Conservation (phyloP, 2,888 invertebrate species). For the Limnephilus marmoratus region DNA sequence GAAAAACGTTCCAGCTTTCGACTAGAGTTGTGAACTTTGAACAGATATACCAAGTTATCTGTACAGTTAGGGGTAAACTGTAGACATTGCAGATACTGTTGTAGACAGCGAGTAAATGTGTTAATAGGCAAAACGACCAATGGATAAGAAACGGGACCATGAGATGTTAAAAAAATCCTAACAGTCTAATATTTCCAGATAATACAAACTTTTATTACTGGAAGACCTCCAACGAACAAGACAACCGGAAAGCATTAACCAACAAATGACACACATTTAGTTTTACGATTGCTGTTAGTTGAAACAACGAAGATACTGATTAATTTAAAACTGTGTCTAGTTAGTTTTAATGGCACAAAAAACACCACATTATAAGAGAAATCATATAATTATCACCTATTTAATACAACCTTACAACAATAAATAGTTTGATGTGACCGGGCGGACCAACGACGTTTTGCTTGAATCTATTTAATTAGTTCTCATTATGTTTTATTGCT, state of each 20-base stretch:
- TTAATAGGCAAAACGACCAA: too few relatives aligned
- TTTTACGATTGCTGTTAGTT: conserved; percentile 18
- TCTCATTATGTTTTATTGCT: not conserved
- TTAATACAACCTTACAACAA: not conserved
- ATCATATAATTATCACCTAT: not conserved
- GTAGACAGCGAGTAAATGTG: too few relatives aligned
- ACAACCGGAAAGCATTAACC: conserved; percentile 13
- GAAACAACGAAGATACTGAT: not conserved
- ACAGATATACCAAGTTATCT: too few relatives aligned
- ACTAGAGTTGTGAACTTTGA: too few relatives aligned
- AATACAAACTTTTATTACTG: not conserved
- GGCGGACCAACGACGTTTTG: not conserved
- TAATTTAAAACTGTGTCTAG: not conserved
- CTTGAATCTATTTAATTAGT: not conserved
- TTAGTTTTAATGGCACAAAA: conserved; percentile 3
- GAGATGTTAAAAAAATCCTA: too few relatives aligned
- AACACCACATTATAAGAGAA: not conserved
- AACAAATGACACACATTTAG: conserved; percentile 29
- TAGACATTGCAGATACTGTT: too few relatives aligned
- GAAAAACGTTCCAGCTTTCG: too few relatives aligned
- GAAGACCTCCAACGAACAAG: not conserved
- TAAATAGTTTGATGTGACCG: not conserved
- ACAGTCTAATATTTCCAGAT: not conserved
- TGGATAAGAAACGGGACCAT: not conserved
- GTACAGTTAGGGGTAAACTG: too few relatives aligned